These are phyloP conservation scores for Ectobius pallidus DNA, from an alignment of 2,888 invertebrate genomes.

Conservation along the genomic window DNA sequence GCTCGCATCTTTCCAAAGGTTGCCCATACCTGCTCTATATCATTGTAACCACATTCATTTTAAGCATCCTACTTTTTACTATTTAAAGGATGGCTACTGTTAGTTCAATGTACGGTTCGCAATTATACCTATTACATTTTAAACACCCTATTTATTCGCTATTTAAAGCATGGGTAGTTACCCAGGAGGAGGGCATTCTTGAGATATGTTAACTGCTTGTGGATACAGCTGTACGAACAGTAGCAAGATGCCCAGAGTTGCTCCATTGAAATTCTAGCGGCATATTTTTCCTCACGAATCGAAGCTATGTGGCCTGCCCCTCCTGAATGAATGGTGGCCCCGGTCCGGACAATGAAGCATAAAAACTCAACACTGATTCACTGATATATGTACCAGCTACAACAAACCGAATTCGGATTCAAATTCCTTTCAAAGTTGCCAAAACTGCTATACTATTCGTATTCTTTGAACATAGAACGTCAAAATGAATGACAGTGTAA, in stretches of 20 bases:
- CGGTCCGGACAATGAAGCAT: background rate
- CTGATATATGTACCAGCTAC: background rate
- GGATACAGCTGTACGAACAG: background rate
- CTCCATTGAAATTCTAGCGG: background rate
- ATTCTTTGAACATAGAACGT: too few species aligned
- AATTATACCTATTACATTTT: too few species aligned
- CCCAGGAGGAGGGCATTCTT: background rate
- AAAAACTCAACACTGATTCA: background rate
- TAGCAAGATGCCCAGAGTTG: background rate
- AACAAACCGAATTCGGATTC: background rate
- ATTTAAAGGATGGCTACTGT: too few species aligned
- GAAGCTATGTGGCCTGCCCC: background rate
- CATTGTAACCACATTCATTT: too few species aligned
- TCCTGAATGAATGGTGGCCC: background rate
- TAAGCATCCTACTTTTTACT: too few species aligned
- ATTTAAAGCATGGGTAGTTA: background rate
- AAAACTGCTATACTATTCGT: too few species aligned
- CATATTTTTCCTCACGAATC: background rate
- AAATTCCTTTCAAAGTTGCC: background rate
- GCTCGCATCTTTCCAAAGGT: too few species aligned
- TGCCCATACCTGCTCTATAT: too few species aligned
- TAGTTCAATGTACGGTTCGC: too few species aligned
- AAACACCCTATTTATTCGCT: too few species aligned
- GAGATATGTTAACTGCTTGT: too few species aligned
- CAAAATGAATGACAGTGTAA: too few species aligned